Percentiles rank a stretch among this genome's conserved stretches.
phyloP scores from a whole-genome alignment of 2,888 invertebrate species.

The Gibbula magus region DNA sequence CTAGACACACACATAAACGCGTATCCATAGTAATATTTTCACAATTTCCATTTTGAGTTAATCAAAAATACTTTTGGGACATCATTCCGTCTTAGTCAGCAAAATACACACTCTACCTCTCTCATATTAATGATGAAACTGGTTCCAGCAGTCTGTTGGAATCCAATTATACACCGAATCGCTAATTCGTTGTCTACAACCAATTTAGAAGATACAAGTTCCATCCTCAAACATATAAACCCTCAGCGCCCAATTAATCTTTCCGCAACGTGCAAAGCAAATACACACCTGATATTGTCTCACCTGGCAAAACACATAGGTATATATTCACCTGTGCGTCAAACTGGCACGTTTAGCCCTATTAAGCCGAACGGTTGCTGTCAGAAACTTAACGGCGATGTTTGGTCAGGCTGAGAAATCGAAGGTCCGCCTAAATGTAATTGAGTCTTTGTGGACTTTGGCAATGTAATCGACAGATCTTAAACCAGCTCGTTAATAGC shows the following conservation, averaged over 20 bases:
- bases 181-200: no score
- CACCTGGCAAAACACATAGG: neutral
- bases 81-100: no score
- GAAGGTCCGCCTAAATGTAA: constrained; percentile 8
- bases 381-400: neutral
- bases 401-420: neutral
- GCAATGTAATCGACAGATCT: neutral
- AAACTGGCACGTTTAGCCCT: neutral
- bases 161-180: no score
- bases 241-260: neutral
- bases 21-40: no score
- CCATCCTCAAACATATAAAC: neutral
- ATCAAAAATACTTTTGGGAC: no score
- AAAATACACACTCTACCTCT: no score
- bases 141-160: no score
- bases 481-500: neutral
- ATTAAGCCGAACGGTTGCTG: neutral
- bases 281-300: neutral
- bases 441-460: neutral
- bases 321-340: neutral
- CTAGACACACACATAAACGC: no score
- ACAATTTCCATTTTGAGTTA: no score
- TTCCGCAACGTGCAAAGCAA: neutral
- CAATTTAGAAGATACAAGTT: no score
- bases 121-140: no score